A percentile compares a stretch with the other conserved stretches of the same genome.
phyloP scores from a whole-genome alignment of 2,113 vertebrate species.

The Pseudois nayaur region DNA sequence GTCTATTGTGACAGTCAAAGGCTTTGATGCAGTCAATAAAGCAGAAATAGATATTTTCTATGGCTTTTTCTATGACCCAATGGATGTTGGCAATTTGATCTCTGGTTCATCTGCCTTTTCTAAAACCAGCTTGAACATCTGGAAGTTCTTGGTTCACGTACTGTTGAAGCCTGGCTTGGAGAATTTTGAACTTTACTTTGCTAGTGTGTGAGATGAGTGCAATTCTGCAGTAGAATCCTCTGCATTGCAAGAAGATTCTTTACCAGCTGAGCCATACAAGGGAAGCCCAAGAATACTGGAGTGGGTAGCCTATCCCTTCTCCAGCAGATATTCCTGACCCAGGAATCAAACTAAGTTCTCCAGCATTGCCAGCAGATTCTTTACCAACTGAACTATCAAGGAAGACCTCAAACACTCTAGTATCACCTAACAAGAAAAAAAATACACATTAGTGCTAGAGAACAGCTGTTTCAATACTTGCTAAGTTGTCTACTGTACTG shows the following conservation, averaged over 20 bases:
- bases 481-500: neutral
- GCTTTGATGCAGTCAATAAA: accelerated
- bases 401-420: neutral
- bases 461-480: neutral
- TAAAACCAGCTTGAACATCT: neutral
- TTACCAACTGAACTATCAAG: neutral
- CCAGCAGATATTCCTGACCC: neutral
- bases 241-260: neutral
- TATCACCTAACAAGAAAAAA: neutral
- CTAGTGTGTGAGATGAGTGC: neutral
- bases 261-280: neutral
- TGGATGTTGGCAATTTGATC: neutral
- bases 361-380: neutral
- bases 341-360: neutral
- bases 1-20: neutral
- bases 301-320: neutral
- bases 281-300: neutral
- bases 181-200: neutral
- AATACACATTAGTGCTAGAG: neutral
- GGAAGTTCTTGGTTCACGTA: neutral
- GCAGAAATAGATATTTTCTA: neutral
- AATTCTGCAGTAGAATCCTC: neutral
- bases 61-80: neutral
- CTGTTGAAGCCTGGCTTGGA: neutral
- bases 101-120: neutral